Evolutionary conservation across 1,140 invertebrate species (phyloP).

Genomic region (Muscidifurax raptorellus): DNA sequence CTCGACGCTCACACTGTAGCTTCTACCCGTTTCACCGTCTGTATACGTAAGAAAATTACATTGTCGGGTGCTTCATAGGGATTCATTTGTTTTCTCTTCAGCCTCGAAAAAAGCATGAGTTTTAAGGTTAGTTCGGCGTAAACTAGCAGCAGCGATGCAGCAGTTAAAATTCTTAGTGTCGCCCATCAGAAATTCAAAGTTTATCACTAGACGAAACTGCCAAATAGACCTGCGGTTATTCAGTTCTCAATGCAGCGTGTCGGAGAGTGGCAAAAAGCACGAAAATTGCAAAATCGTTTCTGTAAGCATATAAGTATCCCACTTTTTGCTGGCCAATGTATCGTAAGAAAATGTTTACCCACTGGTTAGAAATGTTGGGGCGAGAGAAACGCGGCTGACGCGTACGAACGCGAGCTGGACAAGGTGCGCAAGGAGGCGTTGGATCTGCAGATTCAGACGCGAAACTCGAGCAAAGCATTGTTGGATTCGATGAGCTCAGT

Average conservation of each 20-base stretch:
- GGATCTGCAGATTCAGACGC: neutral
- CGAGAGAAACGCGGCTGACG: neutral
- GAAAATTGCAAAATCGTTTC: no score
- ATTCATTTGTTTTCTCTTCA: no score
- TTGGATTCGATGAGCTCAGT: neutral
- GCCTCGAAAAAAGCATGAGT: neutral
- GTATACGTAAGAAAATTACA: neutral
- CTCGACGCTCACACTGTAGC: constrained; percentile 63
- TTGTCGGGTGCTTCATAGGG: no score
- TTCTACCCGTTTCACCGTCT: constrained; percentile 50
- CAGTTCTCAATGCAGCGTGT: neutral
- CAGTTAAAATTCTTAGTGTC: neutral
- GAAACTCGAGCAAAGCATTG: neutral
- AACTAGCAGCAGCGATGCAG: neutral
- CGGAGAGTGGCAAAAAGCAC: neutral
- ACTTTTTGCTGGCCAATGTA: no score
- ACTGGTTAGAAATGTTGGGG: no score
- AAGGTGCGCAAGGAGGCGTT: neutral
- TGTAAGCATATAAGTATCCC: no score
- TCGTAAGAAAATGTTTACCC: no score
- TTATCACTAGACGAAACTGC: no score
- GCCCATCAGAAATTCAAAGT: neutral
- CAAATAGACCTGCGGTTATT: neutral
- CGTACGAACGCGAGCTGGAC: neutral
- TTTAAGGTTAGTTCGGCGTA: neutral